These are phyloP conservation scores for Caligus rogercresseyi DNA, from an alignment of 1,140 invertebrate species.

Conservation along the genomic window DNA sequence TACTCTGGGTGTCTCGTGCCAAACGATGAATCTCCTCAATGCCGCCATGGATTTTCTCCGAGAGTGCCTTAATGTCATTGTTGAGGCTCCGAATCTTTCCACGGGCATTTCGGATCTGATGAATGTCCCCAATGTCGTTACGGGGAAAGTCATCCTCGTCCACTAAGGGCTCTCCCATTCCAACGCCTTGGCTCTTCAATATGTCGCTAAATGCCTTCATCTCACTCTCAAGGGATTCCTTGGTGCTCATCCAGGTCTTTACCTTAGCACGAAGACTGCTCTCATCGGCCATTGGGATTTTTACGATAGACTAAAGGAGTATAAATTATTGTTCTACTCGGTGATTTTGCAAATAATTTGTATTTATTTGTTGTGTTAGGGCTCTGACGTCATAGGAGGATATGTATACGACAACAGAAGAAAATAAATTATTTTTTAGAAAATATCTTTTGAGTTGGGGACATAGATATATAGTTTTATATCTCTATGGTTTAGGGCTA, in stretches of 20 bases:
- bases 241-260: background rate
- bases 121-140: constrained; percentile 66
- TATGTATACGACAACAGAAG: too few species aligned
- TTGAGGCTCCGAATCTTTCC: constrained; percentile 46
- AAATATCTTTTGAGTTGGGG: too few species aligned
- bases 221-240: constrained; percentile 1
- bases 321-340: too few species aligned
- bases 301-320: too few species aligned
- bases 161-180: constrained; percentile 66
- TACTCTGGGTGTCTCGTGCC: constrained; percentile 20
- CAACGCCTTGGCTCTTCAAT: constrained; percentile 34
- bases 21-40: constrained; percentile 39
- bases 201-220: background rate
- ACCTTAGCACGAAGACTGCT: background rate
- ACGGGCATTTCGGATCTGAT: constrained; percentile 51
- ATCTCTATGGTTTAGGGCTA: too few species aligned
- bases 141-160: constrained; percentile 70
- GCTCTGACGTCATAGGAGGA: too few species aligned
- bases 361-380: too few species aligned
- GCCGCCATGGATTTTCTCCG: constrained; percentile 61
- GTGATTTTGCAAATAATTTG: too few species aligned
- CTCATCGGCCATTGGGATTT: too few species aligned
- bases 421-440: too few species aligned
- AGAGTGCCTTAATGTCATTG: constrained; percentile 71
- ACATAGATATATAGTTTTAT: too few species aligned